Base-by-base conservation (phyloP, 1,140 invertebrate genomes). In the Zaprionus taronus region DNA sequence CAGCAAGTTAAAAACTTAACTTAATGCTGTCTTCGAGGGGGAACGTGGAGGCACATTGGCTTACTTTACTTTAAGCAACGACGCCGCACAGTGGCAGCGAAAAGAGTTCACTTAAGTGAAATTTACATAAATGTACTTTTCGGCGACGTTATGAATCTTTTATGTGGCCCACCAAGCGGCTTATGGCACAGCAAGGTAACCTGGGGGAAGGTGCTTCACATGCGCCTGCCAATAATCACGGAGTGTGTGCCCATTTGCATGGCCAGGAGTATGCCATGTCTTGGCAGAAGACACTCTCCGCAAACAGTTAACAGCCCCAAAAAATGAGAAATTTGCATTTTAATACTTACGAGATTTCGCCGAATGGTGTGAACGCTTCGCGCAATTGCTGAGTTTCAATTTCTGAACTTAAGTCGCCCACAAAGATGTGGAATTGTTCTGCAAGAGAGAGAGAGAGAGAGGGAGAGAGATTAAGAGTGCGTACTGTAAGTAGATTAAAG, bases 371-470 rank as follows among this genome's bases (percentile, higher is more conserved):
- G 94, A 99, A 99, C 34, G 99, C 99, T 90, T 99, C 99, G 91
- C 97, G 95, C 34, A 99, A 94, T 64, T 98, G 97, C 93, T 99
- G 98, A 64, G 98, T 99, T 94, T 99, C 99, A 80, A 99, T 99
- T 94, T 99, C 99, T 41, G 98, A 98, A 94, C 98, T 99, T 60
- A 99, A 94, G 93, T 99, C 99, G 57, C 99, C 99, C 67, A 99
- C 99, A 93, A 99, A 99, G 94, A 99, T 99, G 94, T 99, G 99
- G 94, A 98, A 98, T 93, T 99, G 98, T 93, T 98, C 99, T 94
- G 95, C 72, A 94, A 94, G n/a, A 86, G 92, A 94, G 61, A 65
- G 38, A 74, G 92, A 93, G 56, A 60, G 44, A 74, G 55, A 60
- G 14, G 6, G 15, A 7, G n/a, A 94, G 94, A 24, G 22, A 20